Conservation (phyloP, 2,797 vertebrate genomes). For the Sorex maritimensis region DNA sequence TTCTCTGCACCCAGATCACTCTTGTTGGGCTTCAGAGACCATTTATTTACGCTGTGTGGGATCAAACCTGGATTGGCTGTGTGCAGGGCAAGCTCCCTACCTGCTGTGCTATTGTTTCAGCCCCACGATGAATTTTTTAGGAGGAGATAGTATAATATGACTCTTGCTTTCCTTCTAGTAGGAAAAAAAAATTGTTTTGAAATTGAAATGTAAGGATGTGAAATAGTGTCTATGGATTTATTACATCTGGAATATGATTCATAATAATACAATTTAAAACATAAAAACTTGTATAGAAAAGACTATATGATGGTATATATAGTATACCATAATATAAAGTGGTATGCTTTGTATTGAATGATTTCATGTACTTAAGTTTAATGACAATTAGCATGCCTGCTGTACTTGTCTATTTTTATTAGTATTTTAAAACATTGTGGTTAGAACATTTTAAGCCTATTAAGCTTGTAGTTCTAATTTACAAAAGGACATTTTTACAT, state of each 20-base stretch:
- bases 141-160: neutral
- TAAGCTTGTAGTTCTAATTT: slow-evolving; percentile 54
- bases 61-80: too few species aligned
- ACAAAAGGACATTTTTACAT: neutral
- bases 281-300: slow-evolving; percentile 42
- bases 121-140: neutral
- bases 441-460: slow-evolving; percentile 12
- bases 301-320: neutral
- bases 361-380: neutral
- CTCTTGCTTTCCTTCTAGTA: slow-evolving; percentile 37
- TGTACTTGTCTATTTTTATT: neutral
- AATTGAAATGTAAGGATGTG: too few species aligned
- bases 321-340: neutral
- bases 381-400: slow-evolving; percentile 32
- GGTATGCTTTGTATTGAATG: slow-evolving; percentile 8
- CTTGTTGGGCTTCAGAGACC: too few species aligned
- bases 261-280: slow-evolving; percentile 3
- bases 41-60: too few species aligned
- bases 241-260: slow-evolving; percentile 54
- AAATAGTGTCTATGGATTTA: neutral
- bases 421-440: slow-evolving; percentile 46
- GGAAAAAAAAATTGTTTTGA: too few species aligned
- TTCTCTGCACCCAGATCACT: neutral
- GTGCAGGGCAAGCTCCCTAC: too few species aligned
- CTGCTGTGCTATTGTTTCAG: too few species aligned